Evolutionary conservation across 2,888 invertebrate genomes (phyloP).

Genomic region (Ormyrus rosae): DNA sequence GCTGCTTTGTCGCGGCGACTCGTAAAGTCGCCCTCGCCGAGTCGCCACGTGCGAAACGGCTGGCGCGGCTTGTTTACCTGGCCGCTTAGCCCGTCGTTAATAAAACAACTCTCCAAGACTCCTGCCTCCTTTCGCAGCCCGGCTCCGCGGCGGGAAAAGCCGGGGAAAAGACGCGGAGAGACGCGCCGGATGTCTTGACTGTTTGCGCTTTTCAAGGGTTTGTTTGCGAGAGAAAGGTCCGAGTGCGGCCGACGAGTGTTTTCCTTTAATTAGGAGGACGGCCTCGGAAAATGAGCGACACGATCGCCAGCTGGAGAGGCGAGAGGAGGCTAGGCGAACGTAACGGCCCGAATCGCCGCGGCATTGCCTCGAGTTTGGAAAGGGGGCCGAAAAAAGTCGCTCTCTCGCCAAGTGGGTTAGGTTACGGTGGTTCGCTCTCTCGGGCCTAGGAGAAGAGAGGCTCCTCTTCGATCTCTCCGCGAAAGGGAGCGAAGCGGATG

Average conservation of each 20-base stretch:
- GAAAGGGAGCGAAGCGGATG: not conserved
- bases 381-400: conserved; percentile 21
- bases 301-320: not conserved
- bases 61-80: conserved; percentile 32
- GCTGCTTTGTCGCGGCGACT: not conserved
- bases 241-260: too few relatives aligned
- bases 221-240: not conserved
- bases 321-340: conserved; percentile 20
- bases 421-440: conserved; percentile 44
- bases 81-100: conserved; percentile 41
- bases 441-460: not conserved
- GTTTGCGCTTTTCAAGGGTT: conserved; percentile 23
- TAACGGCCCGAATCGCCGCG: conserved; percentile 11
- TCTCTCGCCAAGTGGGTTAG: conserved; percentile 39
- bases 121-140: not conserved
- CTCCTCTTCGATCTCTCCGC: not conserved
- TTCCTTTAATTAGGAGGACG: too few relatives aligned
- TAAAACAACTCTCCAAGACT: conserved; percentile 23
- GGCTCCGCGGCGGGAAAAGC: not conserved
- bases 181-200: not conserved
- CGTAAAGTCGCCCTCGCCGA: conserved; percentile 5
- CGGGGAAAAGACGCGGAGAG: not conserved
- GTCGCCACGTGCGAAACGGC: conserved; percentile 24
- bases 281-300: too few relatives aligned
- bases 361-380: conserved; percentile 3